phyloP scores from a whole-genome alignment of 2,113 vertebrate genomes.

The Tupaia chinensis region DNA sequence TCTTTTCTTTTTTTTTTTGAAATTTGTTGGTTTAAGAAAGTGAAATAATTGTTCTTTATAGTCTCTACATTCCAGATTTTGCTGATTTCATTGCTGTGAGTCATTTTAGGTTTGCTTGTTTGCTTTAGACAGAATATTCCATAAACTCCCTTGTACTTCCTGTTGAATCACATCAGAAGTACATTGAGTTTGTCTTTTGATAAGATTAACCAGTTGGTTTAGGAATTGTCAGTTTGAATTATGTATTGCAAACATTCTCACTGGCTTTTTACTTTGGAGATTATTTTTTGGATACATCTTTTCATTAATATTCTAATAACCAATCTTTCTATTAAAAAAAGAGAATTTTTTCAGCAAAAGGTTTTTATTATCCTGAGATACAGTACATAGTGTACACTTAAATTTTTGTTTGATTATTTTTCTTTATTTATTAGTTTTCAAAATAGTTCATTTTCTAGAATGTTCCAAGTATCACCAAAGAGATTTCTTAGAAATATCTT shows the following conservation, averaged over 20 bases:
- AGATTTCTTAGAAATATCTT: not conserved
- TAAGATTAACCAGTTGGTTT: constrained; percentile 35
- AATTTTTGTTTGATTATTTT: constrained; percentile 20
- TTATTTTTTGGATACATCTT: not conserved
- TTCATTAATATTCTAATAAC: constrained; percentile 38
- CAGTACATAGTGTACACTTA: not conserved
- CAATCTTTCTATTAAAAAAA: not conserved
- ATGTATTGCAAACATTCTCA: constrained; percentile 35
- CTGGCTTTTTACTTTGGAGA: not conserved
- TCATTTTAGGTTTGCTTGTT: not conserved
- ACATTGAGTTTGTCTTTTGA: not conserved
- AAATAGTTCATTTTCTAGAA: not conserved
- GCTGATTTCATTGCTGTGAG: not conserved
- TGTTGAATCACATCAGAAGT: not conserved
- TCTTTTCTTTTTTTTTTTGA: not conserved
- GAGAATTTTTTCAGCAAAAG: not conserved
- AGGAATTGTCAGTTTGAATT: constrained; percentile 53
- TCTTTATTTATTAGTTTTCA: not conserved
- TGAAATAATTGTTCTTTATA: not conserved
- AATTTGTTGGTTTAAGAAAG: not conserved
- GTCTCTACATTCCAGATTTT: not conserved
- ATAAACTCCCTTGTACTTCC: not conserved
- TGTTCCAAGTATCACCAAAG: not conserved
- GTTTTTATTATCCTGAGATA: not conserved
- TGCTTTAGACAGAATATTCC: not conserved